Conservation (phyloP, 2,888 invertebrate species). For the Pinctada fucata region DNA sequence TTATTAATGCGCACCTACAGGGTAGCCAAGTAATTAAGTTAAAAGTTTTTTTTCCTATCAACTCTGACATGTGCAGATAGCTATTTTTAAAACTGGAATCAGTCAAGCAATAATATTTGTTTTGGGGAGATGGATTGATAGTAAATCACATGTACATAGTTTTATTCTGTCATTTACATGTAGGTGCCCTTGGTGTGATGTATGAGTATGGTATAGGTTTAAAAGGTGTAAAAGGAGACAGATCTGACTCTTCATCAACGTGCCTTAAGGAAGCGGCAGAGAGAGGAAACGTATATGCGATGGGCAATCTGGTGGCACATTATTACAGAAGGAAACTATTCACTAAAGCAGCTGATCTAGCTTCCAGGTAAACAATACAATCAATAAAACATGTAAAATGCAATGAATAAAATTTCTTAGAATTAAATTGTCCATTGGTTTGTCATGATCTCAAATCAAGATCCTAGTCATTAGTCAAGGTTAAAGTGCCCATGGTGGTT, state of each 20-base stretch:
- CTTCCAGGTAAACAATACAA: slow-evolving; percentile 68
- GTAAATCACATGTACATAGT: too few relatives aligned
- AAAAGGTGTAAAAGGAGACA: too few relatives aligned
- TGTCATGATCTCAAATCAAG: too few relatives aligned
- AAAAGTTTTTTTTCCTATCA: too few relatives aligned
- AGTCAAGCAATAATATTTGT: too few relatives aligned
- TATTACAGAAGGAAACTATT: slow-evolving; percentile 75
- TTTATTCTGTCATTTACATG: slow-evolving; percentile 14
- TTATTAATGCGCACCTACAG: too few relatives aligned
- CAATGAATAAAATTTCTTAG: too few relatives aligned
- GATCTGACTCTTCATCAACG: slow-evolving; percentile 70
- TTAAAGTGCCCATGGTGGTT: background rate
- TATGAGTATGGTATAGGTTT: slow-evolving; percentile 74
- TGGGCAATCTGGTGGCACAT: slow-evolving; percentile 75
- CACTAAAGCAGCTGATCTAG: slow-evolving; percentile 75
- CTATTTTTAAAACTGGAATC: too few relatives aligned
- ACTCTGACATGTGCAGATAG: too few relatives aligned
- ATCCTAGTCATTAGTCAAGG: background rate
- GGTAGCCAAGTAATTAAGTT: too few relatives aligned
- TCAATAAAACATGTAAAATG: too few relatives aligned
- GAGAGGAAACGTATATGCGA: slow-evolving; percentile 77
- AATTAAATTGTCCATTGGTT: background rate
- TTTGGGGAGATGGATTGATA: too few relatives aligned
- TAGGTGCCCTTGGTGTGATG: slow-evolving; percentile 77
- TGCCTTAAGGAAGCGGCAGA: slow-evolving; percentile 74